Evolutionary conservation across 2,797 vertebrate species (phyloP).

Genomic region (Bradypodion pumilum): DNA sequence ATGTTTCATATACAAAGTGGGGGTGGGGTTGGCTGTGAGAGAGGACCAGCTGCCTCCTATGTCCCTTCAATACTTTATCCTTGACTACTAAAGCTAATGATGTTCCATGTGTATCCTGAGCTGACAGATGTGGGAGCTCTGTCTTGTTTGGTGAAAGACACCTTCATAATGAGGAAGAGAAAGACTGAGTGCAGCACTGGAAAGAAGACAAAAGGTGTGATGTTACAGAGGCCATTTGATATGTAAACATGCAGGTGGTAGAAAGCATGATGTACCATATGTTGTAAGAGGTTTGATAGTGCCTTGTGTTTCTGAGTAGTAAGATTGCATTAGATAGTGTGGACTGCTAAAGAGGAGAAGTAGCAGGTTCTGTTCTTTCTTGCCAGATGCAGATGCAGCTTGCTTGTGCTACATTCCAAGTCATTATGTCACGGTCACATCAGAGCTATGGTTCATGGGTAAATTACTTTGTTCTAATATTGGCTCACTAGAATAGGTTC

Average conservation of each 20-base stretch:
- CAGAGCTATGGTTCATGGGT: background rate
- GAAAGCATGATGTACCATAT: background rate
- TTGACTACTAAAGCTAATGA: slow-evolving; percentile 22
- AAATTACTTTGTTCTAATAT: background rate
- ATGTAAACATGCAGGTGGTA: background rate
- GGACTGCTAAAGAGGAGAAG: too few relatives aligned
- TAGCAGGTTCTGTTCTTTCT: background rate
- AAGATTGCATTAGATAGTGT: background rate
- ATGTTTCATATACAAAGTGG: background rate
- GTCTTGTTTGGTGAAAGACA: background rate
- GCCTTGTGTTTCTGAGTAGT: background rate
- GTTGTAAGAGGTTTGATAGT: background rate
- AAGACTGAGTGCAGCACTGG: accelerated
- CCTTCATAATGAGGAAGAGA: background rate
- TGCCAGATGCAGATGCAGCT: background rate
- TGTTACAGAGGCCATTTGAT: background rate
- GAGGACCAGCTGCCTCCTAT: background rate
- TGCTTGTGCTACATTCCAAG: background rate
- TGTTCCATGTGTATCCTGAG: background rate
- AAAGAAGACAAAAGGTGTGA: background rate
- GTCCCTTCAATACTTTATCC: slow-evolving; percentile 2
- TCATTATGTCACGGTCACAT: background rate
- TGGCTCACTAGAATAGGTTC: too few relatives aligned
- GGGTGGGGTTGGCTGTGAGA: background rate
- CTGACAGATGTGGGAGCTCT: background rate